A percentile compares a stretch with the other conserved stretches of the same genome.
Evolutionary conservation across 1,140 invertebrate species (phyloP).

Genomic region (Psix sp.): DNA sequence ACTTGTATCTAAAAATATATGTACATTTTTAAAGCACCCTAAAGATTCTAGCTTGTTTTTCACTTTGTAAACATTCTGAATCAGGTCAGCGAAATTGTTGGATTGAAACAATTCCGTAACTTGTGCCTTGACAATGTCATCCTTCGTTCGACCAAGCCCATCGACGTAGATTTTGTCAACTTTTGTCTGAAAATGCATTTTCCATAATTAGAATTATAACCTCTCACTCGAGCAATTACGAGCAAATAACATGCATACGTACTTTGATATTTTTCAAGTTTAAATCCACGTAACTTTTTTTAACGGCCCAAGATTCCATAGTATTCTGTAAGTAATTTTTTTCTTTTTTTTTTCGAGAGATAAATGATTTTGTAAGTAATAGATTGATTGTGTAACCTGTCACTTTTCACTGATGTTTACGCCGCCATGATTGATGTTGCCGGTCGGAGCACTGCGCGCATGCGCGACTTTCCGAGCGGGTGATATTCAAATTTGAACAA

Average conservation of each 20-base stretch:
- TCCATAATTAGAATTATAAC: background rate
- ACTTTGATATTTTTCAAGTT: constrained; percentile 29
- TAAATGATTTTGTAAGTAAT: no score
- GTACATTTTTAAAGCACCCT: constrained; percentile 89
- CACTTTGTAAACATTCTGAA: constrained; percentile 80
- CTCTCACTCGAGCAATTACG: no score
- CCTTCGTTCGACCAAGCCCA: constrained; percentile 88
- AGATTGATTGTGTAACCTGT: no score
- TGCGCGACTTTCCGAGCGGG: no score
- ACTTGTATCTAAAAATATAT: constrained; percentile 89
- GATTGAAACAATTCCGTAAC: constrained; percentile 86
- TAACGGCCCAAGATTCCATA: constrained; percentile 8
- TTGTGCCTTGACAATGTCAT: constrained; percentile 86
- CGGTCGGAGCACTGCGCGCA: no score
- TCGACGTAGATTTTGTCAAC: constrained; percentile 89
- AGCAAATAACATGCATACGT: no score
- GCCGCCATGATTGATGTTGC: no score
- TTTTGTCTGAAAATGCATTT: constrained; percentile 77
- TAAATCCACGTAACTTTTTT: constrained; percentile 4
- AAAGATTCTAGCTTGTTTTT: constrained; percentile 84
- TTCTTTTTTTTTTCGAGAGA: no score
- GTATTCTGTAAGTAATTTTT: background rate
- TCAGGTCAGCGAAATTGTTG: constrained; percentile 81
- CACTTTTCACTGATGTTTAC: no score
- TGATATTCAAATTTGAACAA: no score